phyloP scores from a whole-genome alignment of 2,113 vertebrate genomes.

The Malurus elegans region DNA sequence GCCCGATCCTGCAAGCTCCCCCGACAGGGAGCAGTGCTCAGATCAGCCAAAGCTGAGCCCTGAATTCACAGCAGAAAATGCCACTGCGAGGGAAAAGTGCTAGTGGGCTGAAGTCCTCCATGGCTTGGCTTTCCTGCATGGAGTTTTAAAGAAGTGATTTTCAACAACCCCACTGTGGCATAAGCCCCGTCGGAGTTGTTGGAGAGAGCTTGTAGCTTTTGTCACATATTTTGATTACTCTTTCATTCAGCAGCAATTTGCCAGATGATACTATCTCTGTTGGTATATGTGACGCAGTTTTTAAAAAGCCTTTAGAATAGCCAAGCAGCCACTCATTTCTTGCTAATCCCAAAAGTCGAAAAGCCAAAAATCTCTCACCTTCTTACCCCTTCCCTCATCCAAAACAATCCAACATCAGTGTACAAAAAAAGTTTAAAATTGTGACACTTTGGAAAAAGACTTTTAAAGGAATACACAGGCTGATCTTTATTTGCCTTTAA shows the following conservation, averaged over 20 bases:
- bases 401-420: neutral
- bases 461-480: neutral
- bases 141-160: neutral
- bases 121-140: neutral
- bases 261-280: neutral
- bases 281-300: neutral
- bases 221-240: neutral
- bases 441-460: neutral
- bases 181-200: neutral
- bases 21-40: neutral
- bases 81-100: neutral
- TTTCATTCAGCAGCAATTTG: neutral
- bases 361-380: neutral
- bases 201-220: neutral
- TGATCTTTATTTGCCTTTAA: neutral
- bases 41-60: neutral
- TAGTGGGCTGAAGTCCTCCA: neutral
- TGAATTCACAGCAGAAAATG: neutral
- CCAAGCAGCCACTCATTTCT: neutral
- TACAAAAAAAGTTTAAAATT: neutral
- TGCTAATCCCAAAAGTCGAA: neutral
- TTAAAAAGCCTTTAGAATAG: neutral
- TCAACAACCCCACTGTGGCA: neutral
- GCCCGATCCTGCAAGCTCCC: neutral
- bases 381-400: neutral